phyloP scores from a whole-genome alignment of 2,888 invertebrate species.

The Spicauda simplicius region DNA sequence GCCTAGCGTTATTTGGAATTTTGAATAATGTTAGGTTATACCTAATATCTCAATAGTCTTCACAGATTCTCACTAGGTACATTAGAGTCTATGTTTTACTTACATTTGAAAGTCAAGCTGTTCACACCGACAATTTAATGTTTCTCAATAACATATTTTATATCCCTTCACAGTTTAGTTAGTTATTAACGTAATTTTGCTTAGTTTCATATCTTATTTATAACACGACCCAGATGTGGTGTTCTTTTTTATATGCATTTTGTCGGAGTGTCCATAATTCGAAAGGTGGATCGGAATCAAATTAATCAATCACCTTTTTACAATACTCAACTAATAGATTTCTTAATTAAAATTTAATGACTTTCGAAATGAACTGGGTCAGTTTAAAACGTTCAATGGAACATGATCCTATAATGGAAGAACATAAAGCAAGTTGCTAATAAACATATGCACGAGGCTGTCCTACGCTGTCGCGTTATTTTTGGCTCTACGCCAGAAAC shows the following conservation, averaged over 20 bases:
- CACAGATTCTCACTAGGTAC: background rate
- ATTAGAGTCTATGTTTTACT: background rate
- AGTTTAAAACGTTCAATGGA: conserved; percentile 31
- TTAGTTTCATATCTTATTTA: too few relatives aligned
- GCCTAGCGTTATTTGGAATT: background rate
- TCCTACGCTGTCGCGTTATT: conserved; percentile 25
- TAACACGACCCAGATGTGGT: too few relatives aligned
- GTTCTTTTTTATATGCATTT: too few relatives aligned
- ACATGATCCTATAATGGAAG: conserved; percentile 32
- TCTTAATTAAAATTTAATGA: conserved; percentile 10
- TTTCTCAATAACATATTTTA: too few relatives aligned
- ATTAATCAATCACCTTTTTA: too few relatives aligned
- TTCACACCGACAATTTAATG: too few relatives aligned
- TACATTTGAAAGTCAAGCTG: background rate
- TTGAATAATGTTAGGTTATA: background rate
- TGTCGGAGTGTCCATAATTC: too few relatives aligned
- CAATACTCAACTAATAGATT: background rate
- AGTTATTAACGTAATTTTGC: too few relatives aligned
- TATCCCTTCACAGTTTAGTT: too few relatives aligned
- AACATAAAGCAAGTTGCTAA: conserved; percentile 23
- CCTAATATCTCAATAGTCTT: background rate
- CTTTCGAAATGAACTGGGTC: conserved; percentile 17
- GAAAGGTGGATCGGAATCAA: too few relatives aligned
- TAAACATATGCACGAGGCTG: conserved; percentile 9
- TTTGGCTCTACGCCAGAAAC: conserved; percentile 20